Evolutionary conservation across 2,888 invertebrate genomes (phyloP).

Genomic region (Lordiphosa andalusiaca): DNA sequence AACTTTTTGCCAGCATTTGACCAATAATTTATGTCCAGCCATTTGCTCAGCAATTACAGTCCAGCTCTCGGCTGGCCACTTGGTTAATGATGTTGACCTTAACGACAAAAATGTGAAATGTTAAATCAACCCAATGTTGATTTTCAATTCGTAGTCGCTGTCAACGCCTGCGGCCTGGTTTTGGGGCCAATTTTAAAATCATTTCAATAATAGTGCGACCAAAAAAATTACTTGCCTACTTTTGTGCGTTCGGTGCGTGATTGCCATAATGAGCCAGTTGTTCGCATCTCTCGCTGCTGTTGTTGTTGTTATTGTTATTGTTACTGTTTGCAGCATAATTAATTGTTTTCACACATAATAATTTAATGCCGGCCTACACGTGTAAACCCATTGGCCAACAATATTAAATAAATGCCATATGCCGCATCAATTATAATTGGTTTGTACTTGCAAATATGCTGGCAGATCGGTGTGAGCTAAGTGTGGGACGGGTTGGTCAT

Average conservation of each 20-base stretch:
- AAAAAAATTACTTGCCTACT: conserved; percentile 56
- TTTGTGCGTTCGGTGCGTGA: conserved; percentile 48
- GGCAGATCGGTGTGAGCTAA: no score
- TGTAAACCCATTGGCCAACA: conserved; percentile 57
- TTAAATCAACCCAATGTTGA: conserved; percentile 46
- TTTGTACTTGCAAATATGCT: conserved; percentile 8
- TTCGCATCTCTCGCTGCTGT: conserved; percentile 12
- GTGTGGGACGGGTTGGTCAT: conserved; percentile 38
- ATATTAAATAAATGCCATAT: conserved; percentile 63
- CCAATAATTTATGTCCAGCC: conserved; percentile 79
- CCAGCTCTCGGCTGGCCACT: conserved; percentile 13
- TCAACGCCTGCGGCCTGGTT: conserved; percentile 40
- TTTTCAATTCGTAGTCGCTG: conserved; percentile 33
- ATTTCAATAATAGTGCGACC: conserved; percentile 54
- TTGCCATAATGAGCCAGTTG: conserved; percentile 65
- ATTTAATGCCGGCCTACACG: conserved; percentile 68
- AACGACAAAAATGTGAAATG: conserved; percentile 49
- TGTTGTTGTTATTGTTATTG: conserved; percentile 12
- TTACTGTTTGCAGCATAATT: conserved; percentile 68
- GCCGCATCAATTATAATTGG: conserved; percentile 46
- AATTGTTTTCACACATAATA: conserved; percentile 80
- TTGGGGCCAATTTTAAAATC: conserved; percentile 64
- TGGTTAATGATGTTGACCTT: conserved; percentile 76
- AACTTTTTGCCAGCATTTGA: conserved; percentile 66
- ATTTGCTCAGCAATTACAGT: conserved; percentile 77